Base-by-base conservation (phyloP, 30 jellyfish, hydroid and myxozoan genomes). In the Aurelia sp. region DNA sequence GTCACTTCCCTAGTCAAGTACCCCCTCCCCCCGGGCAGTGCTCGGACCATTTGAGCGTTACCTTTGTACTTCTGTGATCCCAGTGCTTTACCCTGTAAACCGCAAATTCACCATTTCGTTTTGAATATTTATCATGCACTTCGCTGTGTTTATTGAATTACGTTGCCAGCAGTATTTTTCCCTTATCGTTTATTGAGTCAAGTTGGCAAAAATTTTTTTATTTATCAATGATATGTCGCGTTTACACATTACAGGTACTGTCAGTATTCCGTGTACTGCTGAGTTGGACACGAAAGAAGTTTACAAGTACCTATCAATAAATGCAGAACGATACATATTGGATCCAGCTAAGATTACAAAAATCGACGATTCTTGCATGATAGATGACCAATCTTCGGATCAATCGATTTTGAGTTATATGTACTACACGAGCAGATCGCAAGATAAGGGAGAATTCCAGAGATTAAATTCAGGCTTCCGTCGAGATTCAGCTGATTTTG, bases 401-500 rank as follows among this genome's bases (percentile, higher is more conserved):
- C 91, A 88, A 33, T 63, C 96, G 48, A 68, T 94, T 4, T 85
- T 94, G 1, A 80, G 91, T 58, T 94, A 79, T 74, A 89, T 68
- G 90, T 94, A 88, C 83, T 82, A 71, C 85, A 80, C 99, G 20
- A 88, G 90, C 78, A 69, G 38, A 69, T 27, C 89, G 10, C 86
- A 78, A 44, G 87, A 63, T 44, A 85, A 84, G 62, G 86, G 82
- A 53, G 98, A 96, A 30, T 82, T 89, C 30, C 97, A 89, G 67
- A 88, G 68, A 78, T n/a, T 88, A 80, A 40, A 88, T 15, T 78
- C 91, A 2, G 81, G 88, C 12, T 77, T 81, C 30, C 64, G 97
- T 13, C 82, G 99, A 40, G 99, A 94, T 62, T 61, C 90, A 22
- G 92, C 97, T 16, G 99, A 94, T 67, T 94, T 80, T 48, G 99